Evolutionary conservation across 92 coral and sea anemone species (phyloP).

Genomic region (Paragorgia papillata): DNA sequence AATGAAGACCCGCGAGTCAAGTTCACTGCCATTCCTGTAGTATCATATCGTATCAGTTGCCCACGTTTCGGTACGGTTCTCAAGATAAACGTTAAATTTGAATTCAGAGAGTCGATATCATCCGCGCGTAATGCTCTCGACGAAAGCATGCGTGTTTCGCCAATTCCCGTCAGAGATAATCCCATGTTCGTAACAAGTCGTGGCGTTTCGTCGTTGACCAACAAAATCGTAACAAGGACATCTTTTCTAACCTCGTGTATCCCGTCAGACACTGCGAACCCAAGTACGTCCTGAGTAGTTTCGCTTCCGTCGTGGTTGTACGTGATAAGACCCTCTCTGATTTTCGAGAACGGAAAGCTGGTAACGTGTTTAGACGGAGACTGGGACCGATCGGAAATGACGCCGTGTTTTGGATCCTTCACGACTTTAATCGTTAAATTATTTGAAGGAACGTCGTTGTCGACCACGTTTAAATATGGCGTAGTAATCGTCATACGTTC

Average conservation of each 20-base stretch:
- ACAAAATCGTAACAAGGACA: conserved; percentile 63
- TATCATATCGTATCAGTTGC: conserved; percentile 56
- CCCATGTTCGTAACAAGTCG: conserved; percentile 75
- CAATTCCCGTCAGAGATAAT: conserved; percentile 58
- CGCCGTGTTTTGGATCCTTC: conserved; percentile 79
- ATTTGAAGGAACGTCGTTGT: conserved; percentile 74
- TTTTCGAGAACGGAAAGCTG: conserved; percentile 74
- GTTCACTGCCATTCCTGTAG: conserved; percentile 60
- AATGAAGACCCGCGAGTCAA: conserved; percentile 62
- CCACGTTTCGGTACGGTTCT: conserved; percentile 77
- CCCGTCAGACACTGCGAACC: conserved; percentile 75
- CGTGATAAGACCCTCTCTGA: conserved; percentile 71
- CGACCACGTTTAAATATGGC: conserved; percentile 75
- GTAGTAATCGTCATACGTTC: conserved; percentile 67
- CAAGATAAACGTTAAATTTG: conserved; percentile 70
- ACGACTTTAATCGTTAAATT: conserved; percentile 70
- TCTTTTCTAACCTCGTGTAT: conserved; percentile 72
- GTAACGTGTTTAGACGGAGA: conserved; percentile 57
- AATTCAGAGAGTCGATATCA: conserved; percentile 85
- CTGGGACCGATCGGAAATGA: conserved; percentile 74
- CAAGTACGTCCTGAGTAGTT: conserved; percentile 69
- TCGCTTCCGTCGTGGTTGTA: conserved; percentile 94
- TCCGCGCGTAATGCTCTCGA: conserved; percentile 69
- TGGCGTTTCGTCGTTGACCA: conserved; percentile 93
- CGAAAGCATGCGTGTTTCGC: conserved; percentile 82